Conservation (phyloP, 2,797 vertebrate species). For the Scarus forsteni region DNA sequence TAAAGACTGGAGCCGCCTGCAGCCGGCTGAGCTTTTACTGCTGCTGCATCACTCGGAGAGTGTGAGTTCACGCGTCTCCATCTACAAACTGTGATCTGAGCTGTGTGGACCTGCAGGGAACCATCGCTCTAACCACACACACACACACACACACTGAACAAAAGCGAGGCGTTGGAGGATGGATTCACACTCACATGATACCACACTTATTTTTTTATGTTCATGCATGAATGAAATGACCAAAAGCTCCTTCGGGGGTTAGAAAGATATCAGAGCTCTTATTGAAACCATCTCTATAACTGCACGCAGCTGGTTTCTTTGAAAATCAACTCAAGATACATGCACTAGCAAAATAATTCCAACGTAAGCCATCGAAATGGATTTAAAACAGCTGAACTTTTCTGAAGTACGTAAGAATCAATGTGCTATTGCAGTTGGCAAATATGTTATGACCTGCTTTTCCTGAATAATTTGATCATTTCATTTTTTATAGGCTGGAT, state of each 20-base stretch:
- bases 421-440: too few relatives aligned
- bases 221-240: background rate
- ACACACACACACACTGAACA: background rate
- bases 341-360: background rate
- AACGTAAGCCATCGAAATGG: background rate
- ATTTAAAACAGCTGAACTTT: background rate
- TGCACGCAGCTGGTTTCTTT: background rate
- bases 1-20: background rate
- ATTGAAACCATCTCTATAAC: background rate
- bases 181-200: background rate
- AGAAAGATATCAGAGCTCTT: background rate
- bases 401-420: too few relatives aligned
- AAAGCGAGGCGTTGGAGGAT: background rate
- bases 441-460: too few relatives aligned
- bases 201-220: background rate
- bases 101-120: constrained; percentile 13
- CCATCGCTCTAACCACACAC: background rate
- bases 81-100: constrained; percentile 20
- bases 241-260: background rate
- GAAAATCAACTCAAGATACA: background rate
- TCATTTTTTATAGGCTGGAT: too few relatives aligned
- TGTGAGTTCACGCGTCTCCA: constrained; percentile 4
- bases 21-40: constrained; percentile 5
- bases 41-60: constrained; percentile 2
- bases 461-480: too few relatives aligned